Evolutionary conservation across 2,797 vertebrate species (phyloP).

Genomic region (Neoniphon sammara): DNA sequence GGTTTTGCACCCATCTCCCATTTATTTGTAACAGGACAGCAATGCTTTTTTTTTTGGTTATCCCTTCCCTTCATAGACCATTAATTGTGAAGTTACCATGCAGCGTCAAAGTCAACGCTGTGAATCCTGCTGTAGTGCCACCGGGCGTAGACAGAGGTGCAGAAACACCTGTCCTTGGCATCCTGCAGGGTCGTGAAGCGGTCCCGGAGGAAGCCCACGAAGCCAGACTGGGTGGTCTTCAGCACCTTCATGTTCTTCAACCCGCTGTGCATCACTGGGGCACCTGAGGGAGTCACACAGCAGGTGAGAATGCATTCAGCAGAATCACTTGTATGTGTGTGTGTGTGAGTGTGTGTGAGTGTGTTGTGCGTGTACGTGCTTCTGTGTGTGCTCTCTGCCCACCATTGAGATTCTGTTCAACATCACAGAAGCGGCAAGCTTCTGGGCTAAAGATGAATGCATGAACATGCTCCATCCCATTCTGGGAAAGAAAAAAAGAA

Average conservation of each 20-base stretch:
- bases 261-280: slow-evolving; percentile 88
- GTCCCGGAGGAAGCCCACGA: slow-evolving; percentile 90
- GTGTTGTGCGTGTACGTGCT: background rate
- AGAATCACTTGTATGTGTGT: background rate
- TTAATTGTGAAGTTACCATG: slow-evolving; percentile 81
- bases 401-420: slow-evolving; percentile 88
- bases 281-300: slow-evolving; percentile 72
- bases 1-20: background rate
- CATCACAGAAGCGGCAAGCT: slow-evolving; percentile 90
- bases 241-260: slow-evolving; percentile 92
- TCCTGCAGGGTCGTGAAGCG: slow-evolving; percentile 92
- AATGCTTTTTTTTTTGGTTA: too few species aligned
- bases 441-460: slow-evolving; percentile 91
- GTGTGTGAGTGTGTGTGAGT: background rate
- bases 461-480: slow-evolving; percentile 88
- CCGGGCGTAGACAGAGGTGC: slow-evolving; percentile 89
- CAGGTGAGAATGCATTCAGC: slow-evolving; percentile 7
- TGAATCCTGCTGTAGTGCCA: slow-evolving; percentile 87
- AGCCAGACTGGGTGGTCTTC: slow-evolving; percentile 96
- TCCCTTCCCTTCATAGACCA: background rate
- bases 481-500: slow-evolving; percentile 78
- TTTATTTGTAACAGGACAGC: background rate
- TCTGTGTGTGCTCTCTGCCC: slow-evolving; percentile 52
- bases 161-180: slow-evolving; percentile 90
- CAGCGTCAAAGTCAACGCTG: slow-evolving; percentile 85